These are phyloP conservation scores for Emydocephalus ijimae DNA, from an alignment of 2,113 vertebrate species.

Conservation along the genomic window DNA sequence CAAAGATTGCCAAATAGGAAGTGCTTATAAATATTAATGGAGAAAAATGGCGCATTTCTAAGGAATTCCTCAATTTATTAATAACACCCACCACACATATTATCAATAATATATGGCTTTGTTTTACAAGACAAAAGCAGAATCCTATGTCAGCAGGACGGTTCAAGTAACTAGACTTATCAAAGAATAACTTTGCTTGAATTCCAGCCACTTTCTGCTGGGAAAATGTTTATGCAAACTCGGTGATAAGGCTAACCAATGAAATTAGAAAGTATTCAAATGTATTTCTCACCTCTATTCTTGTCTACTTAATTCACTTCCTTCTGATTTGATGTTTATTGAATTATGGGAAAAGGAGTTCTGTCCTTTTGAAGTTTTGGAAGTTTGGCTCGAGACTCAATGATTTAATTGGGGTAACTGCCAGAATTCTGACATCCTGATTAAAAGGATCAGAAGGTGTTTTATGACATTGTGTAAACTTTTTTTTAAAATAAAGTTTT, in stretches of 20 bases:
- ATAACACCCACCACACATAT: slow-evolving; percentile 67
- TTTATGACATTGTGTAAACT: slow-evolving; percentile 31
- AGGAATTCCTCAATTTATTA: slow-evolving; percentile 62
- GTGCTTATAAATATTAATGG: slow-evolving; percentile 75
- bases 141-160: slow-evolving; percentile 58
- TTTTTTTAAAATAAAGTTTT: neutral
- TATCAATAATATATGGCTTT: slow-evolving; percentile 74
- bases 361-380: too few relatives aligned
- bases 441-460: neutral
- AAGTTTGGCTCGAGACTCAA: too few relatives aligned
- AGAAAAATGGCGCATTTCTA: slow-evolving; percentile 65
- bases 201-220: slow-evolving; percentile 42
- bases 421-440: neutral
- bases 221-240: slow-evolving; percentile 12
- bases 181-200: slow-evolving; percentile 54
- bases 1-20: slow-evolving; percentile 59
- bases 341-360: rapidly evolving
- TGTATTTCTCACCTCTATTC: rapidly evolving
- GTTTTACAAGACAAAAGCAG: slow-evolving; percentile 71
- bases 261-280: slow-evolving; percentile 31
- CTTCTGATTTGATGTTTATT: neutral
- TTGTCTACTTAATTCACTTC: slow-evolving; percentile 3
- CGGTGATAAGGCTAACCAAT: slow-evolving; percentile 26
- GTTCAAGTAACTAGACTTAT: slow-evolving; percentile 62
- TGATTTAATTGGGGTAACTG: too few relatives aligned